Evolutionary conservation across 2,113 vertebrate genomes (phyloP).

Genomic region (Bubo blakistoni): DNA sequence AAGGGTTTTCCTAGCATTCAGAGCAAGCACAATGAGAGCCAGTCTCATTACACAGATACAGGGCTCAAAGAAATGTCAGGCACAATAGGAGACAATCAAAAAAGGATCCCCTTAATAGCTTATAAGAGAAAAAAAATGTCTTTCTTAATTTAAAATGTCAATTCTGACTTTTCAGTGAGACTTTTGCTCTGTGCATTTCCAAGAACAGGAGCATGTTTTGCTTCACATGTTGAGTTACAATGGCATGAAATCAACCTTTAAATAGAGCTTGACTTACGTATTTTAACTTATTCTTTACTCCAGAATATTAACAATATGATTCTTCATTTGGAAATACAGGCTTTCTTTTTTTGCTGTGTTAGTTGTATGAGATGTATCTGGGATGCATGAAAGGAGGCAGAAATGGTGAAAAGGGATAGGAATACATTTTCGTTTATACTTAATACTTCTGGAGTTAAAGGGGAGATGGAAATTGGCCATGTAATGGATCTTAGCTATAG

Average conservation of each 20-base stretch:
- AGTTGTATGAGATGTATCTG: background rate
- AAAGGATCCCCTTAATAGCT: background rate
- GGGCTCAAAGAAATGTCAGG: background rate
- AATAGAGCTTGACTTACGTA: background rate
- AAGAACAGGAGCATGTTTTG: background rate
- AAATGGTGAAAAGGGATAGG: background rate
- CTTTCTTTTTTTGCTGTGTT: background rate
- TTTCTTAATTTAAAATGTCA: background rate
- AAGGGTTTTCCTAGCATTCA: background rate
- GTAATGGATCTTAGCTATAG: background rate
- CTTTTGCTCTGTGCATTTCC: background rate
- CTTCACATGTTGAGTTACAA: background rate
- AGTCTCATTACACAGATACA: background rate
- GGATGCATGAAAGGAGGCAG: background rate
- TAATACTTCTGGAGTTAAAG: background rate
- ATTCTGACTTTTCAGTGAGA: background rate
- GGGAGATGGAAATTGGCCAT: background rate
- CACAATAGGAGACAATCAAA: background rate
- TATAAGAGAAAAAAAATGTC: background rate
- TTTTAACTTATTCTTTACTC: background rate
- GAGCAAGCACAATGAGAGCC: background rate
- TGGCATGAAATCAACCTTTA: background rate
- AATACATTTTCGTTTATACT: background rate
- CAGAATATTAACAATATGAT: background rate
- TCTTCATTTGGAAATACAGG: background rate